Evolutionary conservation across 2,113 vertebrate species (phyloP).

Genomic region (Pseudorhombus dupliciocellatus): DNA sequence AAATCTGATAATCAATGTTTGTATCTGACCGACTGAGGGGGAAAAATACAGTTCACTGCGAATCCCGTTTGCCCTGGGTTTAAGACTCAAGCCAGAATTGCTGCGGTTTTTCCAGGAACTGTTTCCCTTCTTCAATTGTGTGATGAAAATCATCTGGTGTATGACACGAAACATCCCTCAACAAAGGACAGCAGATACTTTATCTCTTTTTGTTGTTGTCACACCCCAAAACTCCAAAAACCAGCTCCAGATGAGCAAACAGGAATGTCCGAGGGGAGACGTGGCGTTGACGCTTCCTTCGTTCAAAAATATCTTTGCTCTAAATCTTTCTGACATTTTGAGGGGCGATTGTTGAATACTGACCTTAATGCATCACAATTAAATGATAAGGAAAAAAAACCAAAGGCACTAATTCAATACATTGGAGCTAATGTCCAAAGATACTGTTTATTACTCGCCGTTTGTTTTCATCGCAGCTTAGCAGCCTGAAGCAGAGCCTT

Average conservation of each 20-base stretch:
- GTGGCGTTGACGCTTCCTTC: slow-evolving; percentile 24
- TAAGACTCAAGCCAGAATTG: background rate
- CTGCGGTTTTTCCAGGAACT: background rate
- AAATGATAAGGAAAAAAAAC: background rate
- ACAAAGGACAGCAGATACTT: slow-evolving; percentile 3
- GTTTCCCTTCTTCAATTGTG: slow-evolving; percentile 16
- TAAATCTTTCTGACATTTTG: background rate
- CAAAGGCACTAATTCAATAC: background rate
- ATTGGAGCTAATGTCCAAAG: background rate
- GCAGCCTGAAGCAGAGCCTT: slow-evolving; percentile 2
- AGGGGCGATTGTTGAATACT: background rate
- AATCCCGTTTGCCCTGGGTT: slow-evolving; percentile 21
- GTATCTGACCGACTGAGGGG: background rate
- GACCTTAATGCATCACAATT: slow-evolving; percentile 16
- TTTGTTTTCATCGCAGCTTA: slow-evolving; percentile 6
- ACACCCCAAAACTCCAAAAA: slow-evolving; percentile 19
- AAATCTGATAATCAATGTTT: slow-evolving; percentile 35
- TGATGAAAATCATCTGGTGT: slow-evolving; percentile 1
- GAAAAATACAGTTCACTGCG: slow-evolving; percentile 22
- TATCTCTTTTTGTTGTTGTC: slow-evolving; percentile 11
- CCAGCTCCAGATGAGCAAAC: slow-evolving; percentile 11
- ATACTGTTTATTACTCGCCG: background rate
- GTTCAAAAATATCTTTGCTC: slow-evolving; percentile 21
- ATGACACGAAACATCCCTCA: slow-evolving; percentile 13
- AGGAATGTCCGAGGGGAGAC: slow-evolving; percentile 6